phyloP scores from a whole-genome alignment of 30 jellyfish, hydroid and myxozoan species.

The Turritopsis rubra region DNA sequence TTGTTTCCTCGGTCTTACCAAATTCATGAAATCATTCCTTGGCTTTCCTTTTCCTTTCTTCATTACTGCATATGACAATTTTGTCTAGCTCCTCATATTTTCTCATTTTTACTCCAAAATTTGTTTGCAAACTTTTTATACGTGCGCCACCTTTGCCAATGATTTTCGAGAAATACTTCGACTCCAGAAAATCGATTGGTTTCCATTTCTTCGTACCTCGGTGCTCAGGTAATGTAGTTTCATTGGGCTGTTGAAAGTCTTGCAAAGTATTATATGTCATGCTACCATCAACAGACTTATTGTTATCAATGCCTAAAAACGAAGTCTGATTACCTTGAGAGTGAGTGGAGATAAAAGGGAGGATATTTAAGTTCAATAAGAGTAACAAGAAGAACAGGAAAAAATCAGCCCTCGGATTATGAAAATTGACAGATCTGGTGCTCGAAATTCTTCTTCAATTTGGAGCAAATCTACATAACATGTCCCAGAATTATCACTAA shows the following conservation, averaged over 20 bases:
- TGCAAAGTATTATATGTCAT: no score
- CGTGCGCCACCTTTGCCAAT: not conserved
- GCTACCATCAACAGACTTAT: no score
- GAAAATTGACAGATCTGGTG: no score
- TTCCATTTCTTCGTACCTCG: not conserved
- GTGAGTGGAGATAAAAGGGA: no score
- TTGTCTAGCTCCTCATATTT: not conserved
- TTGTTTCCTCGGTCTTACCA: not conserved
- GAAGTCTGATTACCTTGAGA: no score
- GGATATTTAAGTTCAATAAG: no score
- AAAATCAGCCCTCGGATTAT: no score
- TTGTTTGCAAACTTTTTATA: not conserved
- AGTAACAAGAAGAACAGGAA: no score
- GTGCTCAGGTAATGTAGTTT: no score
- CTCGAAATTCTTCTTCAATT: no score
- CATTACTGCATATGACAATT: not conserved
- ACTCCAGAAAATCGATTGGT: not conserved
- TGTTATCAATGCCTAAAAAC: no score
- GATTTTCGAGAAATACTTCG: not conserved
- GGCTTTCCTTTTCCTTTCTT: not conserved
- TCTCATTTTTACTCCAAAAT: not conserved
- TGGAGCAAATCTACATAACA: no score
- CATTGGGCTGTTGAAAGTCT: not conserved
- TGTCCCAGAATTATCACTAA: not conserved
- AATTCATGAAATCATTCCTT: not conserved